These are phyloP conservation scores for Falco naumanni DNA, from an alignment of 2,797 vertebrate species.

Conservation along the genomic window DNA sequence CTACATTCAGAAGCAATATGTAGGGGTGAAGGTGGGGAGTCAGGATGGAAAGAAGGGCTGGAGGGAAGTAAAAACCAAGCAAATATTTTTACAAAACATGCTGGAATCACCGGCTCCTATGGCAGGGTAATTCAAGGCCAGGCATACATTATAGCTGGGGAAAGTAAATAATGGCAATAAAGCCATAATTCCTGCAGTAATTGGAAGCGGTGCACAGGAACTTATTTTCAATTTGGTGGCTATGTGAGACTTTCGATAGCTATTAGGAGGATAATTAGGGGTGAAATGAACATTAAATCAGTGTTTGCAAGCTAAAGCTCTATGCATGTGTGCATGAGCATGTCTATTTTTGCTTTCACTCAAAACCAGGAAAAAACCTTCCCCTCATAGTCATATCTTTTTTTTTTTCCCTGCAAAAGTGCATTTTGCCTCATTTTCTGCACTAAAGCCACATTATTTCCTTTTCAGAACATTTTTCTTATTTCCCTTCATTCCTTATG, in stretches of 20 bases:
- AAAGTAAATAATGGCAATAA: constrained; percentile 67
- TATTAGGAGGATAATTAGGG: constrained; percentile 74
- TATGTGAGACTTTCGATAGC: constrained; percentile 57
- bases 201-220: constrained; percentile 50
- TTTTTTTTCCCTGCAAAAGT: constrained; percentile 17
- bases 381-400: neutral
- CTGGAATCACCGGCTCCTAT: constrained; percentile 30
- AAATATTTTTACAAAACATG: constrained; percentile 5
- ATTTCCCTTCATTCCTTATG: neutral
- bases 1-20: neutral
- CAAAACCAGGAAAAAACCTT: constrained; percentile 25
- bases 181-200: constrained; percentile 52
- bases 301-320: constrained; percentile 47
- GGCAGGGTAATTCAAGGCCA: constrained; percentile 34
- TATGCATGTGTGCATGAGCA: neutral
- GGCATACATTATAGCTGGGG: constrained; percentile 11
- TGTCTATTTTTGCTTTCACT: neutral
- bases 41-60: neutral
- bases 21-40: neutral
- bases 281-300: constrained; percentile 74
- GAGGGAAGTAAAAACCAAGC: neutral
- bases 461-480: constrained; percentile 49
- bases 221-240: constrained; percentile 67
- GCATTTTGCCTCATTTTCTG: constrained; percentile 4
- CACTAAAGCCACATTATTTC: constrained; percentile 18